These are phyloP conservation scores for Amblyjoppa proteus DNA, from an alignment of 2,888 invertebrate species.

Conservation along the genomic window DNA sequence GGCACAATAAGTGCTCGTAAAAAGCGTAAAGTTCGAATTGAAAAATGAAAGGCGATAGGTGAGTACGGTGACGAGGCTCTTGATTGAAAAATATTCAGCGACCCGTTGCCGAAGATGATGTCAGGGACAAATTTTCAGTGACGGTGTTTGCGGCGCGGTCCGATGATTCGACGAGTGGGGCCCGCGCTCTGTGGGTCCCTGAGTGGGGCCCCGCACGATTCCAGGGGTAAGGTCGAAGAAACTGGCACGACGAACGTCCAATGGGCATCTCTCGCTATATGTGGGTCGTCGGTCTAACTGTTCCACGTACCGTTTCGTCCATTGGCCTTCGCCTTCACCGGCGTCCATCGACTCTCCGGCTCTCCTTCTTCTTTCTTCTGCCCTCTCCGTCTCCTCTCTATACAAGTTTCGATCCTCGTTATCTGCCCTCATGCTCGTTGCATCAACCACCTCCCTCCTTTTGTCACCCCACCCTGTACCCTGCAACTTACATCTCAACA, in stretches of 20 bases:
- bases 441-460: background rate
- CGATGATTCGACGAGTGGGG: constrained; percentile 33
- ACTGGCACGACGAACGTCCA: constrained; percentile 83
- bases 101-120: background rate
- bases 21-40: constrained; percentile 2
- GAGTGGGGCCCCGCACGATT: constrained; percentile 9
- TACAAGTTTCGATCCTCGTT: constrained; percentile 36
- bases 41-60: constrained; percentile 40
- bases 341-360: constrained; percentile 65
- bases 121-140: constrained; percentile 10
- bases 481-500: background rate
- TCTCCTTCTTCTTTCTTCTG: constrained; percentile 54
- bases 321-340: constrained; percentile 72
- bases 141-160: constrained; percentile 21
- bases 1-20: background rate
- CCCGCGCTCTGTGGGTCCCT: constrained; percentile 33
- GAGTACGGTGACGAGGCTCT: constrained; percentile 6
- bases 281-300: constrained; percentile 85
- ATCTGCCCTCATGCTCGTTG: constrained; percentile 23
- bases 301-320: constrained; percentile 84
- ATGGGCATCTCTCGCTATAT: constrained; percentile 79
- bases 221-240: constrained; percentile 73
- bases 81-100: constrained; percentile 23
- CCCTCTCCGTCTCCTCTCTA: constrained; percentile 12
- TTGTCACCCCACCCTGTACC: constrained; percentile 1